phyloP scores from a whole-genome alignment of 2,113 vertebrate species.

The Elephas maximus region DNA sequence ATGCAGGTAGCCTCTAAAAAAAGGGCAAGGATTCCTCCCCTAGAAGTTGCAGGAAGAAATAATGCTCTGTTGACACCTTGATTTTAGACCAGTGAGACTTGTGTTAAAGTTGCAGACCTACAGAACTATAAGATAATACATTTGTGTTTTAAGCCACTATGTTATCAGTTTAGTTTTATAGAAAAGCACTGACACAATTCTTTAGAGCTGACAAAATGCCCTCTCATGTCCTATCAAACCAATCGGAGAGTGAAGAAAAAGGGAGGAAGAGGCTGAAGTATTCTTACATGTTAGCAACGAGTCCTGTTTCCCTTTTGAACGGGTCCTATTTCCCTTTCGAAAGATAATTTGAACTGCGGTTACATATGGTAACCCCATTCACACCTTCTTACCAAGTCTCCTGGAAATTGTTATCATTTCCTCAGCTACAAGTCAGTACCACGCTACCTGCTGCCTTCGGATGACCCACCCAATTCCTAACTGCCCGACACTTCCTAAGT shows the following conservation, averaged over 20 bases:
- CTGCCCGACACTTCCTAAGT: background rate
- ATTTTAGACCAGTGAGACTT: background rate
- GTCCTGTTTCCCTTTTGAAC: background rate
- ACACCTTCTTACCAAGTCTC: background rate
- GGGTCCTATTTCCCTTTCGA: background rate
- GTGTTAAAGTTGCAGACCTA: background rate
- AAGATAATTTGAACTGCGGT: background rate
- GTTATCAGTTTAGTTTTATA: background rate
- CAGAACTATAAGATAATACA: background rate
- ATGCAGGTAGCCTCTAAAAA: background rate
- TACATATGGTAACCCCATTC: background rate
- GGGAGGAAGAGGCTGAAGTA: background rate
- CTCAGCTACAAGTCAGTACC: background rate
- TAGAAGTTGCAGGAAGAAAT: background rate
- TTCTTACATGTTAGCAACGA: background rate
- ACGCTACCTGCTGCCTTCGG: background rate
- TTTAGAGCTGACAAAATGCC: background rate
- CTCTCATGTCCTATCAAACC: background rate
- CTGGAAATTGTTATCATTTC: background rate
- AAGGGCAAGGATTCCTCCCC: background rate
- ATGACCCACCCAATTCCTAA: slow-evolving; percentile 26
- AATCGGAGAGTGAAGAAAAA: background rate
- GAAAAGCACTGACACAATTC: background rate
- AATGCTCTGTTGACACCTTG: background rate
- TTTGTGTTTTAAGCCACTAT: background rate